Evolutionary conservation across 2,888 invertebrate genomes (phyloP).

Genomic region (Agrochola lota): DNA sequence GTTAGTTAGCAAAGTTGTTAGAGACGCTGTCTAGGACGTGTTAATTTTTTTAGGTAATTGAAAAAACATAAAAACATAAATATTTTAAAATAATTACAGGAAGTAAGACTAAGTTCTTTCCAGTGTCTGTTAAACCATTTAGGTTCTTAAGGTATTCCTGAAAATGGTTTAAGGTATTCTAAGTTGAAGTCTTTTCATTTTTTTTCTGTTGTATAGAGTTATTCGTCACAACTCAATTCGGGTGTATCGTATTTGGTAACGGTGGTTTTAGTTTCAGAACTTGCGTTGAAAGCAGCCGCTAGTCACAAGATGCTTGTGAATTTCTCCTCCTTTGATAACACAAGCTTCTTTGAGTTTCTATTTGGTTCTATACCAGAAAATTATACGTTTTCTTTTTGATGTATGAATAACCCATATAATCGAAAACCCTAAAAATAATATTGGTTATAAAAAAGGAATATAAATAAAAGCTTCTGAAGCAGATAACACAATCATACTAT

Average conservation of each 20-base stretch:
- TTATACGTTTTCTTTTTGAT: background rate
- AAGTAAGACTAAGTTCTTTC: too few species aligned
- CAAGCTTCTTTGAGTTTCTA: background rate
- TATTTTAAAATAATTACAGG: too few species aligned
- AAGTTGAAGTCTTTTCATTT: background rate
- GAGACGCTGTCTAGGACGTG: too few species aligned
- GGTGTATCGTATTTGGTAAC: background rate
- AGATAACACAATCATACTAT: constrained; percentile 1
- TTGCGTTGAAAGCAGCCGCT: background rate
- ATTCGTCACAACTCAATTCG: background rate
- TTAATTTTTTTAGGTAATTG: too few species aligned
- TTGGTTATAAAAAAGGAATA: background rate
- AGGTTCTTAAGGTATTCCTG: too few species aligned
- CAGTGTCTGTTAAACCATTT: too few species aligned
- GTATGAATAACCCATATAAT: constrained; percentile 1
- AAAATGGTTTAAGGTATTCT: too few species aligned
- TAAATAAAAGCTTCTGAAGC: constrained; percentile 5
- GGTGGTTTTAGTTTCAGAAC: background rate
- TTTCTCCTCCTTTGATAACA: background rate
- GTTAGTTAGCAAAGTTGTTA: too few species aligned
- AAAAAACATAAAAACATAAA: too few species aligned
- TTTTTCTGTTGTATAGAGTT: background rate
- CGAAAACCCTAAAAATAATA: background rate
- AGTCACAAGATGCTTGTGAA: background rate
- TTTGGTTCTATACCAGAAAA: background rate